Conservation (phyloP, 1,140 invertebrate genomes). For the Bombus sylvicola region DNA sequence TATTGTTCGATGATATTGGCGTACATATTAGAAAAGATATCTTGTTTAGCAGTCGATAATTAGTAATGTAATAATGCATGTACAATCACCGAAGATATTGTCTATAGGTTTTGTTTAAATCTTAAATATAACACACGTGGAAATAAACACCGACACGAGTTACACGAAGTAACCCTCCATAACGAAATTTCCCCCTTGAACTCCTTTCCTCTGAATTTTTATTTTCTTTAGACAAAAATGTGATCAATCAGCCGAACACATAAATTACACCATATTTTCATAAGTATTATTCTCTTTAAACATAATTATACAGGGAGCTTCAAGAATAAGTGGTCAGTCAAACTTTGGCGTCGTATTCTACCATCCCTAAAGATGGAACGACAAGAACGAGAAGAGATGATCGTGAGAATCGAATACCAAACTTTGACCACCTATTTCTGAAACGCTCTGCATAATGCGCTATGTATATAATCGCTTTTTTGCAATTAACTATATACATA, state of each 20-base stretch:
- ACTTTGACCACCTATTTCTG: no score
- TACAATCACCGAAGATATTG: no score
- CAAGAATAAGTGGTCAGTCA: no score
- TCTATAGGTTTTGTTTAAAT: background rate
- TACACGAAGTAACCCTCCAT: background rate
- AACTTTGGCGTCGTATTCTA: no score
- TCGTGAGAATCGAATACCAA: no score
- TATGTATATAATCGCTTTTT: conserved; percentile 11
- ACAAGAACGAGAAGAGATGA: no score
- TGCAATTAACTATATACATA: conserved; percentile 11
- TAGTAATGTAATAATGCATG: background rate
- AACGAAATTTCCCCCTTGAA: background rate
- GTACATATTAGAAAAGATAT: background rate
- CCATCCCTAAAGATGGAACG: no score
- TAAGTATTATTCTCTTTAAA: background rate
- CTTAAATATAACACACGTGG: no score
- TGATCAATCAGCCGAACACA: background rate
- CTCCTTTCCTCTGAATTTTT: background rate
- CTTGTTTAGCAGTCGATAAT: background rate
- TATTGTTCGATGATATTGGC: background rate
- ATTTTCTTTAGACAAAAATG: background rate
- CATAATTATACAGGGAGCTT: no score
- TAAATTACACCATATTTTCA: background rate
- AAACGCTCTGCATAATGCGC: no score
- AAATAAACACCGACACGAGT: no score